Base-by-base conservation (phyloP, 2,888 invertebrate genomes). In the Ophion slaviceki region DNA sequence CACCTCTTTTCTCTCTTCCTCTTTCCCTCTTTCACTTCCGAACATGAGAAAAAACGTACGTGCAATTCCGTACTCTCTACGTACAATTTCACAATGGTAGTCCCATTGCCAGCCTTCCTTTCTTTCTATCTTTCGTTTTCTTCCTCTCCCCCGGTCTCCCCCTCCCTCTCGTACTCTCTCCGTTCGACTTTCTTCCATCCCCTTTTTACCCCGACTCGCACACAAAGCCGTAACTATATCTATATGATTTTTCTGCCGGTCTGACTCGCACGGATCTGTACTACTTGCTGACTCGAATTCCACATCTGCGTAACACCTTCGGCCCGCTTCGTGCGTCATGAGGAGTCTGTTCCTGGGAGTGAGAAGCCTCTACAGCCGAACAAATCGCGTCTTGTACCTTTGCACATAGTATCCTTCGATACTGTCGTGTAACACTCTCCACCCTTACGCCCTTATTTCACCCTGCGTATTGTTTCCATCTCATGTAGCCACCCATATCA, bases 51-150 rank as follows among this genome's bases (percentile, higher is more conserved):
- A 36, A 40, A 28, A 24, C 32, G 57, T 75, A 75, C 70, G 40
- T 66, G 75, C 79, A 79, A 57, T 53, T 36, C 59, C 20, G 57
- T 61, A 71, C 32, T 61, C 57, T 80, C 53, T 28, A 57, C 79
- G 74, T 28, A 24, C 68, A 53, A 68, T 83, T 83, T 83, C 64
- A 68, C 36, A 75, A 79, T 79, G n/a, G 83, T 47, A 32, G 68
- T 66, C 28, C 53, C 24, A 75, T 67, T 45, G 40, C 32, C 14
- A 28, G 28, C 67, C 40, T 59, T 61, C 67, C 45, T 40, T 20
- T 62, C 57, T 20, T 40, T 53, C 71, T 14, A 68, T 61, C 66
- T 59, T 14, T 53, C 57, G 57, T 36, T 68, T 20, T 45, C 66
- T 36, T 8, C 36, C n/a, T 45, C n/a, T 47, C 10, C 62, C n/a